phyloP scores from a whole-genome alignment of 1,140 invertebrate species.

The Cheumatopsyche charites region DNA sequence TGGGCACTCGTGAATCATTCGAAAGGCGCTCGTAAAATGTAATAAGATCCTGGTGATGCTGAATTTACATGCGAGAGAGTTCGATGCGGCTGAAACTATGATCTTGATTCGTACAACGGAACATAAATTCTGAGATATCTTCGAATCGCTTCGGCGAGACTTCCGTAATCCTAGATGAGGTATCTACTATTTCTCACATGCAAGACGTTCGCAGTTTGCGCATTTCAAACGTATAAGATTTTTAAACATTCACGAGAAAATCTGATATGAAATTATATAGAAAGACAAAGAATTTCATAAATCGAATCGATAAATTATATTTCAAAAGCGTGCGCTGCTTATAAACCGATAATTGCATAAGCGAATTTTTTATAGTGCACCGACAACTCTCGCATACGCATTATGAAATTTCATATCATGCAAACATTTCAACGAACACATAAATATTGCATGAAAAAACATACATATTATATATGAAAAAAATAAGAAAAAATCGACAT shows the following conservation, averaged over 20 bases:
- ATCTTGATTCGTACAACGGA: constrained; percentile 9
- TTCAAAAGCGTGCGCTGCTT: neutral
- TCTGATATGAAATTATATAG: too few relatives aligned
- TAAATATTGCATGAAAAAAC: neutral
- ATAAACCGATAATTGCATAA: neutral
- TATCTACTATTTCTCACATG: neutral
- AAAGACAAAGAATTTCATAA: too few relatives aligned
- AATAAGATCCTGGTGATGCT: neutral
- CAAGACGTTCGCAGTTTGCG: too few relatives aligned
- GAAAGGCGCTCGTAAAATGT: neutral
- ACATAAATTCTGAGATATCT: neutral
- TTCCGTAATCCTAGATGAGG: constrained; percentile 7
- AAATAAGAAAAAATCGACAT: too few relatives aligned
- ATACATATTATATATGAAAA: too few relatives aligned
- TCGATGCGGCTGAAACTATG: neutral
- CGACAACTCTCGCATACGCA: neutral
- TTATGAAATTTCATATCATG: neutral
- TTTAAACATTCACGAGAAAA: too few relatives aligned
- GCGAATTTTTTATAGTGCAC: too few relatives aligned
- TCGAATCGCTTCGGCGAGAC: neutral
- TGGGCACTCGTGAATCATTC: neutral
- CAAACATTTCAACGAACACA: neutral
- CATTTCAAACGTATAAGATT: too few relatives aligned
- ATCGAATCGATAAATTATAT: too few relatives aligned
- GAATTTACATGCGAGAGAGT: constrained; percentile 4